Base-by-base conservation (phyloP, 2,888 invertebrate species). In the Perdita meconis region DNA sequence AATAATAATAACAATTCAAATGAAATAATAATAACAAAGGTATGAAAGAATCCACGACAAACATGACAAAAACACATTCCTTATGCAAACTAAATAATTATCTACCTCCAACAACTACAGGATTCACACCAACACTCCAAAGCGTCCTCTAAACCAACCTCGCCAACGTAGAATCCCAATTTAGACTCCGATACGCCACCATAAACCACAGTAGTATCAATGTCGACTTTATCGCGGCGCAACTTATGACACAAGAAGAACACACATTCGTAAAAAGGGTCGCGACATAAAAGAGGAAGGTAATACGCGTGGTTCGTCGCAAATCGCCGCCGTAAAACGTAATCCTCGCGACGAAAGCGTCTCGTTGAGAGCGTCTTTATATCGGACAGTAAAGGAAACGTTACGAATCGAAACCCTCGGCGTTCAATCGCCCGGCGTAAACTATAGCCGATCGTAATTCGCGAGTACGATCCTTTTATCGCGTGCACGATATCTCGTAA, bases 401-500 rank as follows among this genome's bases (percentile, higher is more conserved):
- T 16, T 16, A 13, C n/a, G 22, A 24, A 60, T 44, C 36, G 67
- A 44, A 38, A 59, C 34, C 13, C 12, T 13, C 24, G 2, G 3
- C 8, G 13, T 66, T 26, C 16, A 34, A 26, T 26, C 36, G 51
- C 10, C 19, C n/a, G n/a, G 59, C n/a, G 22, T 13, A 36, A 53
- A 53, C 5, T 22, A 36, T 10, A 13, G 10, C 10, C 38, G 47
- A n/a, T 42, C 26, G 19, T 73, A 36, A 63, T 59, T 64, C 53
- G 5, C 0, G 44, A 16, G 19, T 47, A 51, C 50, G 44, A 56
- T 51, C 36, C 60, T 56, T 72, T 66, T 66, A 76, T 53, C 72
- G 57, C 59, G 50, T 47, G 34, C 38, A 24, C 40, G 73, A 59
- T 55, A 26, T 24, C 59, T 82, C 79, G 83, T 85, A 86, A 88